Evolutionary conservation across 2,888 invertebrate genomes (phyloP), one percentile per base, ranked within the genome.

Genomic region (Aleiodes alternator): DNA sequence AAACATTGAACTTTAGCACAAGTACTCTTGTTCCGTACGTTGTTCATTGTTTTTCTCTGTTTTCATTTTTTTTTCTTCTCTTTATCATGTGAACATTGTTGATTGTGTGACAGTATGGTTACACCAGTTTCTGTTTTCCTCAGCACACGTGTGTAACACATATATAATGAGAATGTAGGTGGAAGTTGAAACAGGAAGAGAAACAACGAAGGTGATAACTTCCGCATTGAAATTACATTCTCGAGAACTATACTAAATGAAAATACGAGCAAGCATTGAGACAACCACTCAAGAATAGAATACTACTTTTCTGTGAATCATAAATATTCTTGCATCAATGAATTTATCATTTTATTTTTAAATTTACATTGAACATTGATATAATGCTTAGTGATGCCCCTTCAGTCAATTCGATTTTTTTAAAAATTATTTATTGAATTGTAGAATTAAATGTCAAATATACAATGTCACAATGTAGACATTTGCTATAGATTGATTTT

Each of bases 171-270:
- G 43, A 11, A 14, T 9, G 61, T 38, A 64, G 43, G 48, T 48
- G 64, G 48, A n/a, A 61, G 61, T 38, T 38, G 38, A 43, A 48
- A 64, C 48, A 23, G 48, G 43, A 48, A 43, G 23, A 64, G 61
- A 43, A 48, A 64, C 23, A 9, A 23, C 16, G 64, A 48, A 16
- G 43, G 43, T 14, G 64, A 43, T 64, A 29, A 64, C 64, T 64
- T 43, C 64, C 64, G 64, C 12, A 23, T 64, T 4, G 64, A 64
- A 64, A 64, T 64, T 64, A 64, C 43, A 43, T 64, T 64, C 64
- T 64, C 59, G 59, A 48, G 16, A 64, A 48, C 43, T n/a, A 43
- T 38, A 29, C 43, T 14, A 38, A 64, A 23, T 23, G 48, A 64
- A 64, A 16, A 43, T 43, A 43, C 43, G 43, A 43, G 43, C 3